Conservation (phyloP, 2,797 vertebrate genomes). For the Oreortyx pictus region DNA sequence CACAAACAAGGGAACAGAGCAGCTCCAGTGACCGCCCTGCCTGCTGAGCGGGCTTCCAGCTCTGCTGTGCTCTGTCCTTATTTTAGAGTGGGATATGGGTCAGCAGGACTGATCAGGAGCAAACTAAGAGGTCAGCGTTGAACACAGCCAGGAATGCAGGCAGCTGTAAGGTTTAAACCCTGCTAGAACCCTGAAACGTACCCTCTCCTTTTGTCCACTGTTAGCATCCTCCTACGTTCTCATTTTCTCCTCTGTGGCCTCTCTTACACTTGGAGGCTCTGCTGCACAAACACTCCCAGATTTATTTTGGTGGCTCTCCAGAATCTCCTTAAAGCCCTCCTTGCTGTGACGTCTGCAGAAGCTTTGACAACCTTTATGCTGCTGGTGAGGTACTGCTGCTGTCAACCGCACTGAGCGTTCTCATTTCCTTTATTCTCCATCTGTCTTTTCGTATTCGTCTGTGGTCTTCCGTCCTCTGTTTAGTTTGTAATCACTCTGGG, state of each 20-base stretch:
- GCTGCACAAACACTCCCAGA: background rate
- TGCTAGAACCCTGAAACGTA: background rate
- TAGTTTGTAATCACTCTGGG: conserved; percentile 34
- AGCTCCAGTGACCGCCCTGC: background rate
- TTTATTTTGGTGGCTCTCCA: background rate
- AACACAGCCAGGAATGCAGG: background rate
- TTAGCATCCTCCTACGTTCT: background rate
- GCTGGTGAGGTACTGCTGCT: conserved; percentile 4
- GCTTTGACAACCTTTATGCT: background rate
- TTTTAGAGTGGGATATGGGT: background rate
- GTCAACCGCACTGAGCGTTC: background rate
- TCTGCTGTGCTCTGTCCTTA: background rate
- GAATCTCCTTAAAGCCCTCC: background rate
- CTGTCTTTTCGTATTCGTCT: background rate
- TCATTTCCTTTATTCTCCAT: conserved; percentile 1
- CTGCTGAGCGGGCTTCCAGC: background rate
- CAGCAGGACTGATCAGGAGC: background rate
- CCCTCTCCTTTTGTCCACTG: background rate
- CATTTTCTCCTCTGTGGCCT: background rate
- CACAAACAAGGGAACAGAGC: background rate
- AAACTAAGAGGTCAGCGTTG: background rate
- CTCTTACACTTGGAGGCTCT: background rate
- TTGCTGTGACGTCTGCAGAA: background rate
- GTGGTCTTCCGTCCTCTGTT: background rate
- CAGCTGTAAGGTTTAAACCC: background rate